A percentile compares a stretch with the other conserved stretches of the same genome.
Evolutionary conservation across 2,113 vertebrate species (phyloP).

Genomic region (Sphyrna mokarran): DNA sequence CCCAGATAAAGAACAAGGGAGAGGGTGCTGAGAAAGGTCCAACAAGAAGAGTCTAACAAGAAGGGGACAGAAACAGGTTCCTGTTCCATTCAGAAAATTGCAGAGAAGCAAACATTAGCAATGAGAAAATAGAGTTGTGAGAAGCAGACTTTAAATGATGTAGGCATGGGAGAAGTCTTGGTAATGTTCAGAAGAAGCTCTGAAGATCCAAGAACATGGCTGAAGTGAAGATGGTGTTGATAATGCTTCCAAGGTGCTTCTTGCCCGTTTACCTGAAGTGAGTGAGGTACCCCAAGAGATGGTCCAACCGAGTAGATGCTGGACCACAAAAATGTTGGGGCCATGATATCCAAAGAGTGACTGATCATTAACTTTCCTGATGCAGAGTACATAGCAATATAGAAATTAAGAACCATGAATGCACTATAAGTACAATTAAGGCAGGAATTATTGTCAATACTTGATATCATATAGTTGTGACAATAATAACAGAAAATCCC

Average conservation of each 20-base stretch:
- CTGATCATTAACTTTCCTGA: not conserved
- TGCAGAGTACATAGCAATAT: not conserved
- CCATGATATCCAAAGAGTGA: not conserved
- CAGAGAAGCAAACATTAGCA: too few species aligned
- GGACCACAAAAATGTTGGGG: not conserved
- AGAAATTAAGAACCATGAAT: not conserved
- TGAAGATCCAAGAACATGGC: too few species aligned
- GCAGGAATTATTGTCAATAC: not conserved
- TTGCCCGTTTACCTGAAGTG: not conserved
- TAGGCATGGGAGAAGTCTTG: too few species aligned
- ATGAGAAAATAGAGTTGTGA: too few species aligned
- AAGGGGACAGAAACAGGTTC: too few species aligned
- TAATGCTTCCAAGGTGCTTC: not conserved
- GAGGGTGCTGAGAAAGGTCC: too few species aligned
- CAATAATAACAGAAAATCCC: not conserved
- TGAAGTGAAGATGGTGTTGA: not conserved
- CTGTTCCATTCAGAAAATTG: too few species aligned
- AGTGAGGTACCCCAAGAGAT: not conserved
- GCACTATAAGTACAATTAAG: not conserved
- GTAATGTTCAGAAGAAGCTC: too few species aligned
- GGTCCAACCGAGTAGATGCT: not conserved
- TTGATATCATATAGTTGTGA: not conserved
- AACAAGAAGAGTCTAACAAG: too few species aligned
- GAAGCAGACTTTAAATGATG: too few species aligned
- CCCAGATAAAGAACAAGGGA: too few species aligned